Percentiles rank a stretch among this genome's conserved stretches.
phyloP scores from a whole-genome alignment of 1,140 invertebrate genomes.

The Stenopsyche tienmushanensis region DNA sequence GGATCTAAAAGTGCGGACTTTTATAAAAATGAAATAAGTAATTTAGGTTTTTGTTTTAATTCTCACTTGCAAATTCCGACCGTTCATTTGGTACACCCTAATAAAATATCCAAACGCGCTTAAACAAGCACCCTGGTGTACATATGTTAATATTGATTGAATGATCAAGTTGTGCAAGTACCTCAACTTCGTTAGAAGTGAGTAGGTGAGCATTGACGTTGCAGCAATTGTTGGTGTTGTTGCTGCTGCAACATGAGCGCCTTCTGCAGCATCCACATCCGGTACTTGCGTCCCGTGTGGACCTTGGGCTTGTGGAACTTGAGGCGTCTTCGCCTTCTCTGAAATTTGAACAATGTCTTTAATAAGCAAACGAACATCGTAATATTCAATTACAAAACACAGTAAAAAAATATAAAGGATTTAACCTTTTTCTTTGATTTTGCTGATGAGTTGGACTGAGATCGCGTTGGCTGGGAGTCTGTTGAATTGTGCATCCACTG shows the following conservation, averaged over 20 bases:
- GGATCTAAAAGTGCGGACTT: too few species aligned
- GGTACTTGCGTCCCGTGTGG: slow-evolving; percentile 68
- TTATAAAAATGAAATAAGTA: too few species aligned
- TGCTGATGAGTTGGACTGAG: slow-evolving; percentile 62
- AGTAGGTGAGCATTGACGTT: slow-evolving; percentile 49
- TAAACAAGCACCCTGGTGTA: too few species aligned
- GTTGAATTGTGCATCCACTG: slow-evolving; percentile 65
- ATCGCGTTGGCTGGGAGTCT: slow-evolving; percentile 55
- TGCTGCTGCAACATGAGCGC: slow-evolving; percentile 49
- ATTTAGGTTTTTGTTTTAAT: too few species aligned
- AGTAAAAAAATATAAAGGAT: slow-evolving; percentile 14
- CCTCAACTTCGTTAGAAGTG: slow-evolving; percentile 50
- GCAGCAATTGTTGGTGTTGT: slow-evolving; percentile 41
- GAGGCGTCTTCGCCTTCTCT: slow-evolving; percentile 75
- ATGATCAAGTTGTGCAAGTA: slow-evolving; percentile 25
- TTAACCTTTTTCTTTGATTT: slow-evolving; percentile 67
- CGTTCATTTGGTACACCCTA: too few species aligned
- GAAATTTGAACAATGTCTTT: slow-evolving; percentile 32
- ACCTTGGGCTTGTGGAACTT: slow-evolving; percentile 79
- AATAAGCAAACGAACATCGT: background rate
- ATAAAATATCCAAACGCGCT: too few species aligned
- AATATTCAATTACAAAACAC: background rate
- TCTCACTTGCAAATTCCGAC: too few species aligned
- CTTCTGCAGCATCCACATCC: slow-evolving; percentile 63
- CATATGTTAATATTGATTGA: too few species aligned